Conservation (phyloP, 2,113 vertebrate genomes). For the Uria lomvia region DNA sequence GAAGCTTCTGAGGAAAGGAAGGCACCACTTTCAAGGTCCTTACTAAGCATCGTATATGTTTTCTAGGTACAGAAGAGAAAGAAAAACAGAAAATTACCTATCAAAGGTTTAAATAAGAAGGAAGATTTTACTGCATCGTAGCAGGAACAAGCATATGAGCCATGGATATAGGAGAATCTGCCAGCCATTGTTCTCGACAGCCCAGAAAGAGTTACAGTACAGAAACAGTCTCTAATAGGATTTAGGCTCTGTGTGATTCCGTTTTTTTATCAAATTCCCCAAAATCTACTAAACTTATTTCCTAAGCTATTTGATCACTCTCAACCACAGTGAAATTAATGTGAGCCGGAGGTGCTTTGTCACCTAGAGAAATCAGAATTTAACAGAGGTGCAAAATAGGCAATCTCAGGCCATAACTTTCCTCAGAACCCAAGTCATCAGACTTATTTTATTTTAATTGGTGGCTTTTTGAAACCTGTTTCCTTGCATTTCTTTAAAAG, state of each 20-base stretch:
- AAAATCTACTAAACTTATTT: neutral
- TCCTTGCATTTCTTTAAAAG: neutral
- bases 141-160: neutral
- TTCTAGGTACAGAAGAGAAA: neutral
- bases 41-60: rapidly evolving
- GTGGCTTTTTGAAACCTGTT: neutral
- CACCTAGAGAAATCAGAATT: neutral
- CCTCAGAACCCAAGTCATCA: neutral
- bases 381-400: neutral
- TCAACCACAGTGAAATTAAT: neutral
- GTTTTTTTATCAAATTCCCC: neutral
- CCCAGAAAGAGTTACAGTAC: neutral
- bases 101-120: neutral
- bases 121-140: neutral
- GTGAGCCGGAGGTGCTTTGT: neutral
- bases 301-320: neutral
- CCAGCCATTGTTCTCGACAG: neutral
- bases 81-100: neutral
- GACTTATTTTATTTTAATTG: neutral
- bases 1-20: neutral
- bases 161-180: neutral
- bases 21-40: neutral
- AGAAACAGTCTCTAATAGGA: neutral
- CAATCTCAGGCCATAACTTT: neutral
- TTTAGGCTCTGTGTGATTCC: neutral